Base-by-base conservation (phyloP, 2,888 invertebrate species). In the Drosophila paranaensis region DNA sequence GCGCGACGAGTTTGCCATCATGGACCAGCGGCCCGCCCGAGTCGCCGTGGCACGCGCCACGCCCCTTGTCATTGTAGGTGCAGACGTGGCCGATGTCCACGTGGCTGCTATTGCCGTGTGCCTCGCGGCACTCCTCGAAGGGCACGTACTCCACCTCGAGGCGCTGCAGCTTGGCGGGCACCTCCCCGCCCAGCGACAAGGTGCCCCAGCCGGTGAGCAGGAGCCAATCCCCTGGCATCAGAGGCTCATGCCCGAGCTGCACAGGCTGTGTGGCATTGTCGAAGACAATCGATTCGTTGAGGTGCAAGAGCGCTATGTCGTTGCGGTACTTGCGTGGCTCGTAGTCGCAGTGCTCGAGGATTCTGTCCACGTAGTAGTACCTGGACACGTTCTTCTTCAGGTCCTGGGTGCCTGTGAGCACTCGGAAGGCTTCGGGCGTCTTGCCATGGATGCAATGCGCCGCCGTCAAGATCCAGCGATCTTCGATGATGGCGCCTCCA, bases 241-340 rank as follows among this genome's bases (percentile, higher is more conserved):
- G 51, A 0, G 91, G 82, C 53, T 82, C 81, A 30, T 88, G 77
- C 8, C 81, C 82, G 54, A 95, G 90, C 58, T 94, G 93, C 2
- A 96, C 92, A 0, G 94, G 93, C 46, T 94, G 93, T 0, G 95
- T 94, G 0, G 88, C 89, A 9, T 94, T 93, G 46, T 94, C 92
- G 58, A 95, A 94, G 14, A 90, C 90, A 2, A 95, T 94, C 45
- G 94, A 93, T 0, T 93, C 89, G 6, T 94, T 93, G 25, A 96
- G 93, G 83, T 94, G 94, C 11, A 96, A 80, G 5, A 96, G 90
- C 0, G 95, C 96, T 55, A 96, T 95, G 80, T 96, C 96, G 85
- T 96, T 95, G 33, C 91, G 79, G 56, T 87, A 92, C 20, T 77
- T 62, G 1, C 92, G 90, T 3, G 75, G 76, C 37, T 90, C 88